phyloP scores from a whole-genome alignment of 2,888 invertebrate genomes.

The Protodeltote pygarga region DNA sequence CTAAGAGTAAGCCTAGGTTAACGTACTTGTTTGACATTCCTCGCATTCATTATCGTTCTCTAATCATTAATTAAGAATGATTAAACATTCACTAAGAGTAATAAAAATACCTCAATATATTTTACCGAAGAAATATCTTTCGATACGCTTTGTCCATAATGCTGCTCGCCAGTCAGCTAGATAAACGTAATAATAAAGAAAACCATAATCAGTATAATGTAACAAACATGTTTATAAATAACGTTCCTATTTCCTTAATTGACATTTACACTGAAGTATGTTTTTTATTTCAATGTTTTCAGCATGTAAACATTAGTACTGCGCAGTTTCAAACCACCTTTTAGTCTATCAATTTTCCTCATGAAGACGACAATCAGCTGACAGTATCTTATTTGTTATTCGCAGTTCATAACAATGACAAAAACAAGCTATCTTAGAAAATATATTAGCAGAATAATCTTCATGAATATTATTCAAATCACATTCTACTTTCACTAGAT shows the following conservation, averaged over 20 bases:
- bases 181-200: not conserved
- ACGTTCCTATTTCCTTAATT: constrained; percentile 6
- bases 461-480: constrained; percentile 30
- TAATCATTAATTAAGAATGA: too few species aligned
- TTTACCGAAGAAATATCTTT: too few species aligned
- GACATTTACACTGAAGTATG: constrained; percentile 10
- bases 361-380: constrained; percentile 16
- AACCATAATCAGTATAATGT: not conserved
- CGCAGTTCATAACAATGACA: not conserved
- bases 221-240: not conserved
- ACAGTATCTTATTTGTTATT: constrained; percentile 15
- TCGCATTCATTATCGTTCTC: too few species aligned
- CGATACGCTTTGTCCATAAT: too few species aligned
- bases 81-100: too few species aligned
- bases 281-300: constrained; percentile 12
- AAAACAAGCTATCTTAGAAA: constrained; percentile 7
- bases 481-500: constrained; percentile 56
- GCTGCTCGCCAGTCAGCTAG: not conserved
- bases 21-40: too few species aligned
- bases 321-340: constrained; percentile 21
- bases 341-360: constrained; percentile 28
- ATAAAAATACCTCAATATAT: too few species aligned
- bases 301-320: constrained; percentile 21
- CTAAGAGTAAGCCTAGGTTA: too few species aligned
- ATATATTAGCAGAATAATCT: constrained; percentile 3